Evolutionary conservation across 1,140 invertebrate genomes (phyloP).

Genomic region (Pteromalus puparum): DNA sequence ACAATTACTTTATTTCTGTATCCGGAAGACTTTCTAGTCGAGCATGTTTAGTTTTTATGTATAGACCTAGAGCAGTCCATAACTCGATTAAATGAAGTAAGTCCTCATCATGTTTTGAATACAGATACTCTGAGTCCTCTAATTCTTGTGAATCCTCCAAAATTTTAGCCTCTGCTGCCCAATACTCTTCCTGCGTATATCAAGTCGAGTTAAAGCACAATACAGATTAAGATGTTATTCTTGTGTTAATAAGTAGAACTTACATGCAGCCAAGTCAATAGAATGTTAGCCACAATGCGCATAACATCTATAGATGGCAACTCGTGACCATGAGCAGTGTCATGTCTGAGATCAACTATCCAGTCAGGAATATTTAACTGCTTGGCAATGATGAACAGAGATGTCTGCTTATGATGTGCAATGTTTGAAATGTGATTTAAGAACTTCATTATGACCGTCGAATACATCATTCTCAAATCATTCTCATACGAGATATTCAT

Average conservation of each 20-base stretch:
- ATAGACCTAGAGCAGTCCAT: constrained; percentile 68
- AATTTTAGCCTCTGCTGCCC: constrained; percentile 59
- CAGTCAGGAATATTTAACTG: constrained; percentile 79
- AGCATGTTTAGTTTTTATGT: constrained; percentile 62
- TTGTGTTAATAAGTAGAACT: constrained; percentile 55
- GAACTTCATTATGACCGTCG: constrained; percentile 79
- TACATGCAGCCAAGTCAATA: constrained; percentile 79
- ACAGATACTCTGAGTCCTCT: constrained; percentile 49
- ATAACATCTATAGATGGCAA: constrained; percentile 77
- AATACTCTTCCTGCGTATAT: constrained; percentile 67
- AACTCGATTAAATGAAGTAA: constrained; percentile 66
- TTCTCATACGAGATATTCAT: constrained; percentile 70
- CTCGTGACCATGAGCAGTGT: constrained; percentile 79
- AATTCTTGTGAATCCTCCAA: constrained; percentile 56
- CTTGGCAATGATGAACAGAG: constrained; percentile 77
- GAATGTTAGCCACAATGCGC: constrained; percentile 75
- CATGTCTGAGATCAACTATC: constrained; percentile 81
- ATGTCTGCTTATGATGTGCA: constrained; percentile 73
- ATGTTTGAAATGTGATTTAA: constrained; percentile 79
- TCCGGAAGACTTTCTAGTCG: constrained; percentile 64
- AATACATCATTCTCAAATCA: constrained; percentile 78
- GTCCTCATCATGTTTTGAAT: constrained; percentile 55
- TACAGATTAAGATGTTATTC: not conserved
- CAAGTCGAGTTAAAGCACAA: not conserved
- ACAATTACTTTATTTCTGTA: constrained; percentile 60